Percentiles rank a stretch among this genome's conserved stretches.
phyloP scores from a whole-genome alignment of 2,888 invertebrate genomes.

The Cistogaster globosa region DNA sequence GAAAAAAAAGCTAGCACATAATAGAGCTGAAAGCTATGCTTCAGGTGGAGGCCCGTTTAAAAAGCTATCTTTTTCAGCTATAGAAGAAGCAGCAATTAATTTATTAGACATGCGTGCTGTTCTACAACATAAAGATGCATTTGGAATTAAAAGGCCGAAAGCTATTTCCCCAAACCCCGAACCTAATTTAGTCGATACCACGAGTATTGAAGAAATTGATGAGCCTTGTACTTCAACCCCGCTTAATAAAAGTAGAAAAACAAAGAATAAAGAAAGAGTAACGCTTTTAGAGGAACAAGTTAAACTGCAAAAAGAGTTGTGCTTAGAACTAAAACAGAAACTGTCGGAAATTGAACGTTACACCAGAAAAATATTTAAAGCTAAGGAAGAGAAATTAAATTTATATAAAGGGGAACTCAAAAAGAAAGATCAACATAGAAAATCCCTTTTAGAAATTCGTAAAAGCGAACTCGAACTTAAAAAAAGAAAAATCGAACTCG shows the following conservation, averaged over 20 bases:
- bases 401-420: slow-evolving; percentile 19
- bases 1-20: too few relatives aligned
- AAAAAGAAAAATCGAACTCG: slow-evolving; percentile 11
- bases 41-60: too few relatives aligned
- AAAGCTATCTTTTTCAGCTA: too few relatives aligned
- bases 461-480: slow-evolving; percentile 1
- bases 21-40: too few relatives aligned
- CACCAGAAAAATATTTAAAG: slow-evolving; percentile 12
- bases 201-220: slow-evolving; percentile 11
- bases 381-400: slow-evolving; percentile 15
- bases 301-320: slow-evolving; percentile 29
- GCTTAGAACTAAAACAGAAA: slow-evolving; percentile 24
- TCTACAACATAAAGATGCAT: too few relatives aligned
- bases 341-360: slow-evolving; percentile 33
- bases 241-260: slow-evolving; percentile 11
- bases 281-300: slow-evolving; percentile 31
- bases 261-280: slow-evolving; percentile 7
- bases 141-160: too few relatives aligned
- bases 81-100: too few relatives aligned
- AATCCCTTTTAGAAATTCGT: slow-evolving; percentile 12
- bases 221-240: slow-evolving; percentile 11
- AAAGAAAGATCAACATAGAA: slow-evolving; percentile 28
- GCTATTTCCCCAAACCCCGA: too few relatives aligned
- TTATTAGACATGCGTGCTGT: too few relatives aligned
- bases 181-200: background rate